Evolutionary conservation across 1,140 invertebrate genomes (phyloP).

Genomic region (Nylanderia fulva): DNA sequence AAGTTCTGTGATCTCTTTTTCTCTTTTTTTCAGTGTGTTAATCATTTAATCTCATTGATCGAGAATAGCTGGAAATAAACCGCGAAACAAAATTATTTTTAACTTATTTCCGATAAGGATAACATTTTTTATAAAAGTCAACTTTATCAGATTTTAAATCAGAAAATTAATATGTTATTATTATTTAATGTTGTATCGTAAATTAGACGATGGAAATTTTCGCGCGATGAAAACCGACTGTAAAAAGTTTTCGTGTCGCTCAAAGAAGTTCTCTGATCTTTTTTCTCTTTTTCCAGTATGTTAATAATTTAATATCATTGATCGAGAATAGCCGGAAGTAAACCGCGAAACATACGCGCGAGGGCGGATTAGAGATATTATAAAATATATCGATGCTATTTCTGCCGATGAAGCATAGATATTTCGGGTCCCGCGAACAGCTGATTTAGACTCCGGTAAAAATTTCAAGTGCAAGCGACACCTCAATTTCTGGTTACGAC

Average conservation of each 20-base stretch:
- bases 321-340: constrained; percentile 43
- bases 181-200: no score
- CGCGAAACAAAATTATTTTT: no score
- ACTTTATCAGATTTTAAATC: no score
- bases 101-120: no score
- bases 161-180: no score
- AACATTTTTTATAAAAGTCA: no score
- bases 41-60: constrained; percentile 33
- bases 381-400: constrained; percentile 57
- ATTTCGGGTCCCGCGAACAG: constrained; percentile 32
- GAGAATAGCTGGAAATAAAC: constrained; percentile 42
- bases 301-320: constrained; percentile 29
- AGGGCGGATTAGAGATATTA: constrained; percentile 11
- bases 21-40: background rate
- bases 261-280: no score
- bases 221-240: background rate
- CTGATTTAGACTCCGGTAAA: constrained; percentile 28
- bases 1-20: no score
- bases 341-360: constrained; percentile 30
- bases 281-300: background rate
- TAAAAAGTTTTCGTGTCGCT: background rate
- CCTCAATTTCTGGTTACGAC: constrained; percentile 22
- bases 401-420: constrained; percentile 59
- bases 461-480: constrained; percentile 36
- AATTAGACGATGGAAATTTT: no score